These are phyloP conservation scores for Gymnothorax reevesii DNA, from an alignment of 2,797 vertebrate species.

Conservation along the genomic window DNA sequence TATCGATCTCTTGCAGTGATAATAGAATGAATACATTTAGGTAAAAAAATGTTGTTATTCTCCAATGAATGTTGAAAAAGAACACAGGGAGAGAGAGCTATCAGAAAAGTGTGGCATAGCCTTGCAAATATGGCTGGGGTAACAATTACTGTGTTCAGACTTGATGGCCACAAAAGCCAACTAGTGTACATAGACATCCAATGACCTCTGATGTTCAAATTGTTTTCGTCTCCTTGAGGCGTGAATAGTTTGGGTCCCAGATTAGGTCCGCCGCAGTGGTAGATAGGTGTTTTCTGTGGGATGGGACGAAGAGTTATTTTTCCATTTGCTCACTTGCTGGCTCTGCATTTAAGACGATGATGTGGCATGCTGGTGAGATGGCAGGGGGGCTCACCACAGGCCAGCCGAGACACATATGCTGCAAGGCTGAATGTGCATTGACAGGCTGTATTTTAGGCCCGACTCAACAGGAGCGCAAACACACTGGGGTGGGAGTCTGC, in stretches of 20 bases:
- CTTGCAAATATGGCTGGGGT: constrained; percentile 16
- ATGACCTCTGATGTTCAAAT: constrained; percentile 31
- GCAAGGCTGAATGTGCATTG: background rate
- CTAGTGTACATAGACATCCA: constrained; percentile 11
- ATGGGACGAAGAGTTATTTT: background rate
- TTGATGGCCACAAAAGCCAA: background rate
- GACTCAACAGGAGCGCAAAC: constrained; percentile 25
- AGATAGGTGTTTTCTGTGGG: background rate
- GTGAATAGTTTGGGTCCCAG: background rate
- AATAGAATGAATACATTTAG: constrained; percentile 49
- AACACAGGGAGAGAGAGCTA: background rate
- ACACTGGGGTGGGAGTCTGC: background rate
- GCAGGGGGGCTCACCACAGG: constrained; percentile 9
- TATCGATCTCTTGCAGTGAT: constrained; percentile 50
- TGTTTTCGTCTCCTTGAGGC: constrained; percentile 9
- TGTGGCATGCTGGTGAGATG: background rate
- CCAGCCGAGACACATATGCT: constrained; percentile 9
- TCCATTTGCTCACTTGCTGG: background rate
- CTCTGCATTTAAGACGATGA: constrained; percentile 22
- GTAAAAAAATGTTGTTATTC: constrained; percentile 41
- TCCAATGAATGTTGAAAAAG: constrained; percentile 13
- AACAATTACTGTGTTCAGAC: constrained; percentile 9
- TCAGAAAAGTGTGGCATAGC: background rate
- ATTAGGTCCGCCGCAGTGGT: background rate
- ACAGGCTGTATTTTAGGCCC: constrained; percentile 18